Evolutionary conservation across 2,113 vertebrate species (phyloP).

Genomic region (Malurus melanocephalus): DNA sequence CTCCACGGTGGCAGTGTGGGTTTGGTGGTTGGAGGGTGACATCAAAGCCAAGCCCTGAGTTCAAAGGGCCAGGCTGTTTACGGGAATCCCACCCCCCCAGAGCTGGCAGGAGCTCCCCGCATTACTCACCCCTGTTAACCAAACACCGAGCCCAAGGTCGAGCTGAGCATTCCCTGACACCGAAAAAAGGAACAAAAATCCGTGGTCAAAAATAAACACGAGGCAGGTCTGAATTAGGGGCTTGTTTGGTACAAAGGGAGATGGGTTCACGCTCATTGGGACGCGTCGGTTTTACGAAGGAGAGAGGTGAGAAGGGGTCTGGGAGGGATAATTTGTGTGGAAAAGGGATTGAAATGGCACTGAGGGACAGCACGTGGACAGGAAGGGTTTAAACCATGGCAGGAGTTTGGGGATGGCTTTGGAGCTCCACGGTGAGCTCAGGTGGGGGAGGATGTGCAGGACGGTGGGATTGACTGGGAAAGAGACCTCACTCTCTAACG

Average conservation of each 20-base stretch:
- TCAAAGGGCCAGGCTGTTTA: constrained; percentile 72
- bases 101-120: constrained; percentile 56
- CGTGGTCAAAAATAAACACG: constrained; percentile 59
- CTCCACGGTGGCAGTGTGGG: constrained; percentile 48
- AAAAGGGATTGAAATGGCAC: neutral
- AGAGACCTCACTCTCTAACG: neutral
- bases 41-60: constrained; percentile 70
- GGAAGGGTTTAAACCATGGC: neutral
- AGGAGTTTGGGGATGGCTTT: neutral
- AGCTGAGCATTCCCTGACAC: constrained; percentile 52
- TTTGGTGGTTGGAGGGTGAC: constrained; percentile 72
- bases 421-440: neutral
- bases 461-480: neutral
- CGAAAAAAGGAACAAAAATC: neutral
- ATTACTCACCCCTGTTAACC: constrained; percentile 69
- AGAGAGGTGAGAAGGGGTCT: neutral
- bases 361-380: neutral
- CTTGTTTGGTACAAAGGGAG: constrained; percentile 4
- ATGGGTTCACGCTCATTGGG: constrained; percentile 32
- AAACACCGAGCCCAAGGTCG: constrained; percentile 57
- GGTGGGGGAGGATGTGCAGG: neutral
- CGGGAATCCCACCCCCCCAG: constrained; percentile 67
- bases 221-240: constrained; percentile 13
- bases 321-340: neutral
- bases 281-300: neutral